Conservation (phyloP, 2,888 invertebrate genomes). For the Napeogenes inachia region DNA sequence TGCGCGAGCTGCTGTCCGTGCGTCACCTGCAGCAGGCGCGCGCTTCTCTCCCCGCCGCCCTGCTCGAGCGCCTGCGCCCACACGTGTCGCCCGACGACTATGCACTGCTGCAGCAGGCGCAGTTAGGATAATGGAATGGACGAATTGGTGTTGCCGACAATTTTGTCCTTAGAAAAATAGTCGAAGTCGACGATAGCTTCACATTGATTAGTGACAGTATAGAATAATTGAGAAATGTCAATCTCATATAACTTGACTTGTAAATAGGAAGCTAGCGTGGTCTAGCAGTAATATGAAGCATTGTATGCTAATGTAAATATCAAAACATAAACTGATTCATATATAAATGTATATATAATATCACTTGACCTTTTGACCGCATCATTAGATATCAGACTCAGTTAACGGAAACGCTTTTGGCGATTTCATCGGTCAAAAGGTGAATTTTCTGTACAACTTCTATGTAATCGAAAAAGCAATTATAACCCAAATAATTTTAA, state of each 20-base stretch:
- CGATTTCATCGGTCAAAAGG: too few relatives aligned
- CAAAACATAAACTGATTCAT: slow-evolving; percentile 6
- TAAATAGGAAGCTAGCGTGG: slow-evolving; percentile 14
- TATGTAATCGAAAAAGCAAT: too few relatives aligned
- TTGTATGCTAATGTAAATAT: slow-evolving; percentile 19
- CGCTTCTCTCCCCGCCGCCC: slow-evolving; percentile 37
- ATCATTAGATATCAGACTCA: neutral
- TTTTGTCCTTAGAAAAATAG: too few relatives aligned
- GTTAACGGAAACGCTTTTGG: too few relatives aligned
- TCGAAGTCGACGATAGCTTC: too few relatives aligned
- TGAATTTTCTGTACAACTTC: too few relatives aligned
- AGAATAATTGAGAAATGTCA: neutral
- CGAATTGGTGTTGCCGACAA: neutral
- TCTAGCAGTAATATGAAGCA: slow-evolving; percentile 8
- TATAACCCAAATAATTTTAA: too few relatives aligned
- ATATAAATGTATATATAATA: neutral
- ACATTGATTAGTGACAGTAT: too few relatives aligned
- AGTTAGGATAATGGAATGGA: slow-evolving; percentile 5
- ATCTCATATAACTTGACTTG: neutral
- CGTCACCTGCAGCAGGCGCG: slow-evolving; percentile 50
- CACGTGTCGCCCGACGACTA: slow-evolving; percentile 50
- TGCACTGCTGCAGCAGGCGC: slow-evolving; percentile 48
- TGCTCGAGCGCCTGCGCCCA: slow-evolving; percentile 48
- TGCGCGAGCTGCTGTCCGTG: slow-evolving; percentile 82
- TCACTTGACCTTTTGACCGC: too few relatives aligned